Evolutionary conservation across 2,797 vertebrate genomes (phyloP), one percentile per base, ranked within the genome.

Genomic region (Danio kyathit): DNA sequence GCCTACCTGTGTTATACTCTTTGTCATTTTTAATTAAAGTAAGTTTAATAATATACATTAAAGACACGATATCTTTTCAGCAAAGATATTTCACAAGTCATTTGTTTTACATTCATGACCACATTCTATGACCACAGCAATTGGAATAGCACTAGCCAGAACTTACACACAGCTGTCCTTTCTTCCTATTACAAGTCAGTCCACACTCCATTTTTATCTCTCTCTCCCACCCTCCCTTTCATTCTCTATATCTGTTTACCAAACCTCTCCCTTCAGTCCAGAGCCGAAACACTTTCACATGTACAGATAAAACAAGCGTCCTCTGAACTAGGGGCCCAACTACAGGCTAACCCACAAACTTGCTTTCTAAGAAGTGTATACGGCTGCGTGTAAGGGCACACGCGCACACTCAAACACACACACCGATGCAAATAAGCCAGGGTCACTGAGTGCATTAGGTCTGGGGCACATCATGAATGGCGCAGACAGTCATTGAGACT

Each of bases 391-490:
- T 19, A n/a, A 57, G 19, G 16, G 63, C 61, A 71, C 65, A 76
- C 63, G 71, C 17, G 63, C 70, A 74, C 49, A 77, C 40, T 77
- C 80, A 72, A 41, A 82, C 60, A 38, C 70, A 74, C 43, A 59
- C 71, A 7, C 72, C 29, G 13, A 63, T 71, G 69, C 73, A 76
- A 56, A 74, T 43, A 21, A 29, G 64, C 66, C 19, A 21, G 43
- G 74, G 74, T 82, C 52, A 74, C 10, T 56, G 77, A 56, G 78
- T 79, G 60, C 51, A 76, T 64, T 19, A 3, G 14, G 70, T 40
- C 71, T 59, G 67, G 71, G 29, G 57, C 29, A 70, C 48, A 76
- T 74, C 79, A 74, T 81, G 81, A 83, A 85, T 81, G 43, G 49
- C 48, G 57, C 52, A 44, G n/a, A 63, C 67, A 16, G 40, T 43